Evolutionary conservation across 1,140 invertebrate species (phyloP).

Genomic region (Maniola jurtina): DNA sequence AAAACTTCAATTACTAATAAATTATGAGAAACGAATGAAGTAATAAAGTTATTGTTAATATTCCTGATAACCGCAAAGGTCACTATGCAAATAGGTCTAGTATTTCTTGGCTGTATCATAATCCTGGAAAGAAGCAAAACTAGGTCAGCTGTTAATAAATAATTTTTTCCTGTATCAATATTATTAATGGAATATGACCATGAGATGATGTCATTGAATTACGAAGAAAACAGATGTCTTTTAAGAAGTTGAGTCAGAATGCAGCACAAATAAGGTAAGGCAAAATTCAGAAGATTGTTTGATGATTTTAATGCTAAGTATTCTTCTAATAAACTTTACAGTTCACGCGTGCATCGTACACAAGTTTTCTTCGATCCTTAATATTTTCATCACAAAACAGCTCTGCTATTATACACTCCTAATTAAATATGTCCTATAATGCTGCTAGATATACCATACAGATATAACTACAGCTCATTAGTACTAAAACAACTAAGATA

Average conservation of each 20-base stretch:
- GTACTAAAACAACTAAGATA: no score
- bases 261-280: conserved; percentile 9
- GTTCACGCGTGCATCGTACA: no score
- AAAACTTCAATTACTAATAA: no score
- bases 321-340: no score
- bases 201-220: conserved; percentile 27
- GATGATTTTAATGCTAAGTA: no score
- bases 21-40: no score
- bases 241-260: conserved; percentile 20
- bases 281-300: not conserved
- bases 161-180: conserved; percentile 22
- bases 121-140: conserved; percentile 17
- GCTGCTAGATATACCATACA: no score
- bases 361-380: no score
- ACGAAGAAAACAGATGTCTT: conserved; percentile 28
- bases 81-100: conserved; percentile 13
- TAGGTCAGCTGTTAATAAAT: conserved; percentile 21
- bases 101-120: conserved; percentile 1
- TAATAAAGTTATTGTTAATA: not conserved
- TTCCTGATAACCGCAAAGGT: conserved; percentile 20
- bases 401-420: no score
- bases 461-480: no score
- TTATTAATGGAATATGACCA: conserved; percentile 13
- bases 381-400: no score
- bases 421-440: no score